Evolutionary conservation across 37 sponge, comb jelly and placozoan genomes (phyloP).

Genomic region (Mnemiopsis leidyi): DNA sequence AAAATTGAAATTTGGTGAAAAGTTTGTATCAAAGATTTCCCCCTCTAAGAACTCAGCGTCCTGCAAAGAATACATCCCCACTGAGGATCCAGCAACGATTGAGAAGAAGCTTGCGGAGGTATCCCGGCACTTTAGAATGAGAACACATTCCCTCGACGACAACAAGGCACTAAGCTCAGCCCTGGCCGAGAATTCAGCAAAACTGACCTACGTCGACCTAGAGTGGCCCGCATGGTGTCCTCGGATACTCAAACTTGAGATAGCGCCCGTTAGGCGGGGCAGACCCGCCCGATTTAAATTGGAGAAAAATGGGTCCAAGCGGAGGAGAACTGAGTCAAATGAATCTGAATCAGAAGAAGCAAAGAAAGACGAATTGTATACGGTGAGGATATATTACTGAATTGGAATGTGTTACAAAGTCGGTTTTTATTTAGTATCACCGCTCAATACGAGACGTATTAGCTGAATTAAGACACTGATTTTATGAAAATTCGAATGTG

Average conservation of each 20-base stretch:
- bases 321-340: constrained; percentile 1
- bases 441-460: too few species aligned
- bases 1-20: neutral
- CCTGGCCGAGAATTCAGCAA: neutral
- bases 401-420: too few species aligned
- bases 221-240: constrained; percentile 62
- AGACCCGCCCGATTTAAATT: constrained; percentile 12
- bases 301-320: neutral
- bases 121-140: neutral
- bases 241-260: neutral
- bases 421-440: too few species aligned
- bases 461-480: too few species aligned
- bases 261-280: neutral
- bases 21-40: neutral
- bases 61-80: neutral
- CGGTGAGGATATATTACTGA: too few species aligned
- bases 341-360: neutral
- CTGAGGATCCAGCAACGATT: neutral
- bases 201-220: constrained; percentile 13
- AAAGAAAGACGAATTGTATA: neutral
- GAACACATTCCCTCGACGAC: neutral
- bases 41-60: neutral
- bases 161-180: neutral
- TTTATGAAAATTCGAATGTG: too few species aligned
- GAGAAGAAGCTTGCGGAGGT: neutral